A percentile compares a stretch with the other conserved stretches of the same genome.
These are phyloP conservation scores for Tamandua tetradactyla DNA, from an alignment of 2,797 vertebrate genomes.

Conservation along the genomic window DNA sequence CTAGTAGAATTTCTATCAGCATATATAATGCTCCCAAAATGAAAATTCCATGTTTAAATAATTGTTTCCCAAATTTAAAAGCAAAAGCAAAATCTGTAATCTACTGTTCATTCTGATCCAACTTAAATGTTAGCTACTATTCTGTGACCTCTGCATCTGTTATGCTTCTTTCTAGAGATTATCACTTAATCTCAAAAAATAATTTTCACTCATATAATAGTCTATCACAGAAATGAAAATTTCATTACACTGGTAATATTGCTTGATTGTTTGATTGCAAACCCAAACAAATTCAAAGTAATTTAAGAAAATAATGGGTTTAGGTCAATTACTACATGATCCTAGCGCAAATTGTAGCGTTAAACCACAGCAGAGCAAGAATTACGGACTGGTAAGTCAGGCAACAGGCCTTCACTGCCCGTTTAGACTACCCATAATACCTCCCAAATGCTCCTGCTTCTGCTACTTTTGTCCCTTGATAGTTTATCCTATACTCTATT, in stretches of 20 bases:
- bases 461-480: accelerated
- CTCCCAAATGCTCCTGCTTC: not conserved
- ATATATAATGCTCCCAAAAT: not conserved
- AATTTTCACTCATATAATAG: not conserved
- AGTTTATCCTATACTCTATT: not conserved
- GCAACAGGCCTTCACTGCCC: not conserved
- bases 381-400: not conserved
- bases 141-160: not conserved
- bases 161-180: not conserved
- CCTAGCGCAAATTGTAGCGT: not conserved
- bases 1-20: not conserved
- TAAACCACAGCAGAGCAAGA: not conserved
- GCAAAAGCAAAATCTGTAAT: not conserved
- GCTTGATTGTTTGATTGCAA: not conserved
- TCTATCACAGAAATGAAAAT: not conserved
- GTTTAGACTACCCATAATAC: not conserved
- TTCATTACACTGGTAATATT: not conserved
- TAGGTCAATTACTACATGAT: not conserved
- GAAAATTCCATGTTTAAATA: constrained; percentile 10
- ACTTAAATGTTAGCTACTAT: not conserved
- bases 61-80: not conserved
- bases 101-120: not conserved
- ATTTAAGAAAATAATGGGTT: not conserved
- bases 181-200: not conserved
- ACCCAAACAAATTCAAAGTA: not conserved